These are phyloP conservation scores for Drosophila melanica DNA, from an alignment of 1,140 invertebrate genomes.

Conservation along the genomic window DNA sequence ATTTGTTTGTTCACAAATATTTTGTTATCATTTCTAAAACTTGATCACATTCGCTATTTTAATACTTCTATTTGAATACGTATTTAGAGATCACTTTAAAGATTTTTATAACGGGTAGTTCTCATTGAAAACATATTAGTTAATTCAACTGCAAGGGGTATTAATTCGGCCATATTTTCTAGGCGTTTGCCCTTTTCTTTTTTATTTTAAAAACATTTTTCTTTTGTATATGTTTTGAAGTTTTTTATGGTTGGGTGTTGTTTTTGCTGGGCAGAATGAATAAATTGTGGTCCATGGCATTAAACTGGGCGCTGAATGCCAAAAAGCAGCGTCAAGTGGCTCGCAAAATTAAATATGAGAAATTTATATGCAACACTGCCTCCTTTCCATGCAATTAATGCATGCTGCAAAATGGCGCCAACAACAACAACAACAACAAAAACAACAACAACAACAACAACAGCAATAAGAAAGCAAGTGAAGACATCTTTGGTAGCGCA, in stretches of 20 bases:
- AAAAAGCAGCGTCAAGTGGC: constrained; percentile 65
- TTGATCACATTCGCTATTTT: too few relatives aligned
- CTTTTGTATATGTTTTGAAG: neutral
- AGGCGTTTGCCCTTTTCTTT: constrained; percentile 3
- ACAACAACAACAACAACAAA: constrained; percentile 5
- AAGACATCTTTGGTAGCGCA: constrained; percentile 6
- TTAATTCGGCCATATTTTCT: neutral
- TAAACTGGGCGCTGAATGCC: constrained; percentile 49
- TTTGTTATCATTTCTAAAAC: too few relatives aligned
- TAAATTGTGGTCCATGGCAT: constrained; percentile 51
- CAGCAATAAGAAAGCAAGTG: constrained; percentile 1
- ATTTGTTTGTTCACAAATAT: too few relatives aligned
- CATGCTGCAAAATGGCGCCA: constrained; percentile 57
- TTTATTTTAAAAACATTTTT: constrained; percentile 6
- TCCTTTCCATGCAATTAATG: constrained; percentile 75
- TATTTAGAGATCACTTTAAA: too few relatives aligned
- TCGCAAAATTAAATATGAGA: constrained; percentile 78
- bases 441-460: constrained; percentile 9
- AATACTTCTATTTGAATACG: too few relatives aligned
- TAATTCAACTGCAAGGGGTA: too few relatives aligned
- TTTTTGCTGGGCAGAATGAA: constrained; percentile 28
- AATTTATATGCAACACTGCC: constrained; percentile 78
- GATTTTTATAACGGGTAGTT: too few relatives aligned
- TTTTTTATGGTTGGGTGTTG: neutral
- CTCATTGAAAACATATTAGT: neutral